Base-by-base conservation (phyloP, 2,888 invertebrate genomes). In the Limnephilus marmoratus region DNA sequence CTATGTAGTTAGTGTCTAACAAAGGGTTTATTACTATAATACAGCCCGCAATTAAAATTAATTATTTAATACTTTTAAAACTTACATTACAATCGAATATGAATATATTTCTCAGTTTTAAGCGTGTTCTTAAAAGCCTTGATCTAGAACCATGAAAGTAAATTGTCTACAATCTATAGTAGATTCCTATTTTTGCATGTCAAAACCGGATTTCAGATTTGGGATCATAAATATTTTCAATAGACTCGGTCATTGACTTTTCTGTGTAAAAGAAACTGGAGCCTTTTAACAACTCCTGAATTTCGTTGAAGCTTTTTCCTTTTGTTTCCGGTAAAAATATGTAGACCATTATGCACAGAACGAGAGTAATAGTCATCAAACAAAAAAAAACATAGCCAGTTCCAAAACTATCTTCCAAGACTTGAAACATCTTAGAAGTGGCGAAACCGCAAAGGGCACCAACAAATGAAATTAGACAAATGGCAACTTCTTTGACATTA, bases 321-420 rank as follows among this genome's bases (percentile, higher is more conserved):
- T 96, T 96, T 0, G 97, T 97, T 94, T 97, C 97, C 3, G 96
- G 97, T 0, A 97, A 96, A 91, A 95, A 93, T 15, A 96, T 94
- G 34, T 95, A 94, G 1, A 96, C 95, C 93, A 96, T 97, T 13
- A 95, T 90, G 1, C 96, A 95, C 0, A 97, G 96, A 29, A 95
- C 83, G 24, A 96, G 94, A 3, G 96, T 95, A 1, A 95, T 95
- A 0, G 94, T 82, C 0, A 96, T 95, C 93, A 96, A 97, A 92
- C 96, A 94, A 93, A 95, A 95, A 92, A 97, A 97, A 0, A 96
- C 95, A 5, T 96, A 95, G 91, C 95, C 95, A 37, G 96, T 94
- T 0, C 96, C 97, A 0, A 94, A 94, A 0, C 94, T 90, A 90
- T 96, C 95, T 90, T 96, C 95, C 0, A 97, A 94, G 15, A 95